phyloP scores from a whole-genome alignment of 2,113 vertebrate species.

The Psittacus erithacus region DNA sequence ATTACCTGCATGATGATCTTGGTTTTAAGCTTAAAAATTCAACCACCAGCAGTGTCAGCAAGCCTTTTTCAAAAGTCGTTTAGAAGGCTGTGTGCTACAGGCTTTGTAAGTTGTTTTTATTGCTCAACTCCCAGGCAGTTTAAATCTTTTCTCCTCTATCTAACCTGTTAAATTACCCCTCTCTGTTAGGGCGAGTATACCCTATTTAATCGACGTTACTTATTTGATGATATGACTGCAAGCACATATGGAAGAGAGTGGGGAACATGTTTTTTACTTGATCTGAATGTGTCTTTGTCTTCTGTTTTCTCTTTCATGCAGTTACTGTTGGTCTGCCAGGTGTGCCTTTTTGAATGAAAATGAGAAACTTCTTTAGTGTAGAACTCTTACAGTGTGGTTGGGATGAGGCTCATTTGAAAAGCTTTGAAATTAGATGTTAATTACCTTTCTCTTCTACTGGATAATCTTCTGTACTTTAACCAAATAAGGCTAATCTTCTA shows the following conservation, averaged over 20 bases:
- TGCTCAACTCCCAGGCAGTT: constrained; percentile 30
- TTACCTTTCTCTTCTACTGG: constrained; percentile 66
- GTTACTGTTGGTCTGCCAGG: constrained; percentile 63
- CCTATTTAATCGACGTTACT: constrained; percentile 38
- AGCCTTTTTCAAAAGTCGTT: neutral
- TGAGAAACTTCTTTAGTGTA: constrained; percentile 56
- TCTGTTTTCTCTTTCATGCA: neutral
- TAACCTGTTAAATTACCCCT: constrained; percentile 50
- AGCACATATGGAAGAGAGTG: neutral
- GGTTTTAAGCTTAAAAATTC: neutral
- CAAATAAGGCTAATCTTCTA: constrained; percentile 59
- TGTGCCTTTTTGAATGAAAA: constrained; percentile 71
- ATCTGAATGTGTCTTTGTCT: constrained; percentile 44
- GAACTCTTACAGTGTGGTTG: constrained; percentile 46
- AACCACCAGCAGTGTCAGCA: neutral
- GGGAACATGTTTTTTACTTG: neutral
- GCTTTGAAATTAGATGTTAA: constrained; percentile 66
- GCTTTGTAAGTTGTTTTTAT: neutral
- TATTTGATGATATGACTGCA: constrained; percentile 21
- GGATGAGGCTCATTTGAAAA: constrained; percentile 51
- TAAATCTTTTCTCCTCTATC: constrained; percentile 35
- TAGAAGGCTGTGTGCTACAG: neutral
- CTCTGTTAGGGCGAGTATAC: neutral
- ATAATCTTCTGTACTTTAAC: constrained; percentile 59
- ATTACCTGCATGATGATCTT: neutral